Evolutionary conservation across 2,888 invertebrate species (phyloP).

Genomic region (Acanthoscelides obtectus): DNA sequence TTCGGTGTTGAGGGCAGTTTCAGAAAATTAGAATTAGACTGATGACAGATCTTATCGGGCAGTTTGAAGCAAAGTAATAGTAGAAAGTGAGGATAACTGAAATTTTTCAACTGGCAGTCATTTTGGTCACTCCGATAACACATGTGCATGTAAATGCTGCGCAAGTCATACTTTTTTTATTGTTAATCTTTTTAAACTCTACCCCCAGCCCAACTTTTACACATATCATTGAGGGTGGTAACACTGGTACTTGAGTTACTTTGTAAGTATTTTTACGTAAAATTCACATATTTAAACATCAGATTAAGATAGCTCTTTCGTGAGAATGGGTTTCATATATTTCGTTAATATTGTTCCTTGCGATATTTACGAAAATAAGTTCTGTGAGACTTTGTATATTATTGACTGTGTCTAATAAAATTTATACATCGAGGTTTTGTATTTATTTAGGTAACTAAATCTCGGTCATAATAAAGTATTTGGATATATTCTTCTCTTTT

Average conservation of each 20-base stretch:
- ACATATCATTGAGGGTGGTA: neutral
- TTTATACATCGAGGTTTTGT: too few relatives aligned
- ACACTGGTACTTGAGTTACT: neutral
- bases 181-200: too few relatives aligned
- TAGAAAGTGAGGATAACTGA: neutral
- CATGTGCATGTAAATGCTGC: too few relatives aligned
- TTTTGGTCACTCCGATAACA: too few relatives aligned
- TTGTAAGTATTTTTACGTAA: neutral
- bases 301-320: neutral
- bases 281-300: neutral
- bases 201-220: too few relatives aligned
- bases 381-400: neutral
- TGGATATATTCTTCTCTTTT: too few relatives aligned
- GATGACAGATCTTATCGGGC: neutral
- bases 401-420: neutral
- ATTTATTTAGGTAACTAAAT: too few relatives aligned
- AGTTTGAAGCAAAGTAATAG: neutral
- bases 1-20: constrained; percentile 56
- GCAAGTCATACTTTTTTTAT: too few relatives aligned
- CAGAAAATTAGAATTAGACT: constrained; percentile 58
- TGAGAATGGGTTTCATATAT: neutral
- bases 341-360: neutral
- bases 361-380: neutral
- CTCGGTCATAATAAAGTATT: too few relatives aligned
- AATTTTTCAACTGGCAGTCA: too few relatives aligned